Base-by-base conservation (phyloP, 2,888 invertebrate genomes). In the Leistus spinibarbis region DNA sequence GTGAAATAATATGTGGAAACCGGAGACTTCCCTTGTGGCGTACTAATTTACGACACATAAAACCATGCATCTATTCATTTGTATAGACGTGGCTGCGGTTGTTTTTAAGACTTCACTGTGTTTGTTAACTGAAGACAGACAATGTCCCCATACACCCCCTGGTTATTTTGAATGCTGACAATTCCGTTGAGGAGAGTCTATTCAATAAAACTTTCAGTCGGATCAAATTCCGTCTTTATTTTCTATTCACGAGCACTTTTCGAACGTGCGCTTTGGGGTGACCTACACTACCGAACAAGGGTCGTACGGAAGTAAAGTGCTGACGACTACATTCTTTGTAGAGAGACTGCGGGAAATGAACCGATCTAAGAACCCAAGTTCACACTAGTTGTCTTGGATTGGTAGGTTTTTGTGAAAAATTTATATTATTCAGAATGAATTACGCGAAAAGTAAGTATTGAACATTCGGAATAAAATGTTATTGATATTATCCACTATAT, bases 191-290 rank as follows among this genome's bases (percentile, higher is more conserved):
- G 64, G 17, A 64, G 13, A 64, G 53, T 27, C 73, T 68, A 74
- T 74, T 74, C 57, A 74, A 74, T 74, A 74, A 74, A 74, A 74
- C 73, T 74, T 74, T 64, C 56, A 63, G 54, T 23, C 64, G 24
- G 71, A 71, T 71, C 71, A 71, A 71, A 71, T 71, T 74, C 67
- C 73, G 62, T 74, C 73, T 74, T 74, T 74, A 74, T 74, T 71
- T 71, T 64, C 71, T 71, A 71, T 71, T 71, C 71, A 71, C 20
- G 19, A 20, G 63, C 64, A 27, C 64, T 64, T 64, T 64, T 64
- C 64, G 24, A 64, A 27, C 64, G 20, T 10, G 64, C 64, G 27
- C 64, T 64, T 40, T 40, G 17, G 64, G 64, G 64, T 20, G 60
- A 22, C 10, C 64, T 20, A 64, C 22, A 63, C 63, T 63, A 23